Evolutionary conservation across 2,888 invertebrate species (phyloP).

Genomic region (Uropetala carovei): DNA sequence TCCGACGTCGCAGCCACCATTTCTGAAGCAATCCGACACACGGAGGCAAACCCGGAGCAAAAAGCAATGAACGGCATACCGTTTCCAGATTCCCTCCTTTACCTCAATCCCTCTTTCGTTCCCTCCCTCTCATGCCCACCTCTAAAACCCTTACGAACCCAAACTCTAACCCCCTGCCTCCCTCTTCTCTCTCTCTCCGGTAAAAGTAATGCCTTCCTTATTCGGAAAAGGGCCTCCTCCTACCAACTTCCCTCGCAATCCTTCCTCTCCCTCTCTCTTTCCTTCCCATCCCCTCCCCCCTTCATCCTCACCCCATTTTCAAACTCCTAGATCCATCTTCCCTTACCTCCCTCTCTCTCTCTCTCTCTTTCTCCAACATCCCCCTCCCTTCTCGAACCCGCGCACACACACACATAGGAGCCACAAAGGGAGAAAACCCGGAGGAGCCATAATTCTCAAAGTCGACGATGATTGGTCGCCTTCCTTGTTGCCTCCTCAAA

Average conservation of each 20-base stretch:
- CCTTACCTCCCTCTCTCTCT: background rate
- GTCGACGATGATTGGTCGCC: conserved; percentile 63
- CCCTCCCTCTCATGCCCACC: background rate
- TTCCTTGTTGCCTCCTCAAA: conserved; percentile 64
- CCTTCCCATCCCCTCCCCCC: background rate
- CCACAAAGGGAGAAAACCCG: conserved; percentile 62
- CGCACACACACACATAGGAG: background rate
- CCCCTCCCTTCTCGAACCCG: background rate
- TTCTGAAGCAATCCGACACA: conserved; percentile 26
- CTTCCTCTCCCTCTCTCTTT: background rate
- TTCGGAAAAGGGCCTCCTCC: conserved; percentile 38
- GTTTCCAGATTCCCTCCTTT: conserved; percentile 30
- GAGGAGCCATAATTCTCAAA: conserved; percentile 63
- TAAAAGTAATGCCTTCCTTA: conserved; percentile 62
- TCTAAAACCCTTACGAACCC: background rate
- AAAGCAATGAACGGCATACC: conserved; percentile 33
- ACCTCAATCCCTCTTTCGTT: background rate
- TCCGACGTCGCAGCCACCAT: conserved; percentile 49
- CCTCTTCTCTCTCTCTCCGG: background rate
- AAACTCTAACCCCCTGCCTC: background rate
- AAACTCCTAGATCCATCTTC: conserved; percentile 23
- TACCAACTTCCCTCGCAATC: conserved; percentile 27
- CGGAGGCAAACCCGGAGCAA: background rate
- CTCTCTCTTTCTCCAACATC: background rate
- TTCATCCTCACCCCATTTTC: too few species aligned